Conservation (phyloP, 1,140 invertebrate genomes). For the Agrypnia vestita region DNA sequence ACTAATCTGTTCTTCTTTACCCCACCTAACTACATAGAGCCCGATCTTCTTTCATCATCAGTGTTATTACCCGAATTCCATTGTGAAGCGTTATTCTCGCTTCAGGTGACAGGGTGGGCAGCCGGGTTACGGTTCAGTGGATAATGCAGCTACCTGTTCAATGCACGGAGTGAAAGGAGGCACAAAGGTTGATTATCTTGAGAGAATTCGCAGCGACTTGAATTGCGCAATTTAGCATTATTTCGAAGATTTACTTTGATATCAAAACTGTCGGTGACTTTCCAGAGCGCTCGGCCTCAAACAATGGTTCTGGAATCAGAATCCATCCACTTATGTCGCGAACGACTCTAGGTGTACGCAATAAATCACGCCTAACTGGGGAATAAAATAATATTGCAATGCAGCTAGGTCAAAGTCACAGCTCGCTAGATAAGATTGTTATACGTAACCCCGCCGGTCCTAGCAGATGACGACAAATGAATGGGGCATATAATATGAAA, state of each 20-base stretch:
- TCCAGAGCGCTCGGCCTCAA: too few relatives aligned
- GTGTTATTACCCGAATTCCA: too few relatives aligned
- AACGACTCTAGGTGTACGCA: background rate
- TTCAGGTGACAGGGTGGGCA: too few relatives aligned
- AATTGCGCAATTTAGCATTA: slow-evolving; percentile 1
- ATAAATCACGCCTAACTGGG: background rate
- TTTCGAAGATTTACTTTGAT: background rate
- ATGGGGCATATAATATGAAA: slow-evolving; percentile 9
- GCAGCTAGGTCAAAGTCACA: slow-evolving; percentile 23
- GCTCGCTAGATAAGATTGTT: slow-evolving; percentile 19
- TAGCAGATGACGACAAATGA: background rate
- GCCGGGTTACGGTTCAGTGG: background rate
- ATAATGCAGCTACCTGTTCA: background rate
- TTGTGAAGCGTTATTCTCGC: too few relatives aligned
- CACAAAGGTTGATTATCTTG: slow-evolving; percentile 22
- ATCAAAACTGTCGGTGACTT: too few relatives aligned
- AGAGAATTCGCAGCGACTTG: background rate
- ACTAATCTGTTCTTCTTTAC: too few relatives aligned
- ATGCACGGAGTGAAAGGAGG: slow-evolving; percentile 18
- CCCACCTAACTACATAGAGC: too few relatives aligned
- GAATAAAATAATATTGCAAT: background rate
- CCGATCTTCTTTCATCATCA: too few relatives aligned
- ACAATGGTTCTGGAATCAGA: too few relatives aligned
- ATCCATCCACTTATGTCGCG: background rate
- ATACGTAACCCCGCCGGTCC: background rate